phyloP scores from a whole-genome alignment of 2,888 invertebrate species.

The Drosophila paranaensis region DNA sequence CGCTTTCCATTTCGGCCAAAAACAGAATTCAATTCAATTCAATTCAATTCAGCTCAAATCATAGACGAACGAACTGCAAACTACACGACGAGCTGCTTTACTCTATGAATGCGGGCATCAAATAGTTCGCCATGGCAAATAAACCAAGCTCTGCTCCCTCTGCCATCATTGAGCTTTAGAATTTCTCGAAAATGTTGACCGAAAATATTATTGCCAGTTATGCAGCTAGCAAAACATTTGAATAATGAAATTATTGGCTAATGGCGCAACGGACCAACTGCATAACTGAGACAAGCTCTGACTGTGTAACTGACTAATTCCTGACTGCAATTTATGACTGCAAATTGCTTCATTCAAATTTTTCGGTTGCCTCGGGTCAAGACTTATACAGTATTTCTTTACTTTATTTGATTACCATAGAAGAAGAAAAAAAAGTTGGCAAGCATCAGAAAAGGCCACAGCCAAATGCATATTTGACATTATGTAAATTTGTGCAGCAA shows the following conservation, averaged over 20 bases:
- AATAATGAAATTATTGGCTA: conserved; percentile 60
- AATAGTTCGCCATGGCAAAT: conserved; percentile 35
- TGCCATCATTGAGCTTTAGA: conserved; percentile 24
- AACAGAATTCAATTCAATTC: background rate
- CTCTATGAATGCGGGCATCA: conserved; percentile 10
- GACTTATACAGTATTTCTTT: background rate
- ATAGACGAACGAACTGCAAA: background rate
- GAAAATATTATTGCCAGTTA: conserved; percentile 41
- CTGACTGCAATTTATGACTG: conserved; percentile 11
- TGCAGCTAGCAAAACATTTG: conserved; percentile 54
- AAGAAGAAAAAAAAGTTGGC: conserved; percentile 26
- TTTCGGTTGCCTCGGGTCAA: conserved; percentile 20
- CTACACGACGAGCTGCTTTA: background rate
- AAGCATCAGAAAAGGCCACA: conserved; percentile 11
- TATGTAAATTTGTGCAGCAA: conserved; percentile 33
- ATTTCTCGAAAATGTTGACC: conserved; percentile 15
- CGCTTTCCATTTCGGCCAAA: background rate
- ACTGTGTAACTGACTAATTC: conserved; percentile 10
- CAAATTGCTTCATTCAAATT: conserved; percentile 38
- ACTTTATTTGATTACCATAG: conserved; percentile 41
- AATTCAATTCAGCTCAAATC: conserved; percentile 4
- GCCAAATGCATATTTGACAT: conserved; percentile 14
- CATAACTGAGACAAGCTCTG: conserved; percentile 6
- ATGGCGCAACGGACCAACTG: conserved; percentile 21
- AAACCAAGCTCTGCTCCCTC: conserved; percentile 1